Percentiles rank a stretch among this genome's conserved stretches.
Conservation (phyloP, 2,113 vertebrate species). For the Piaya cayana region DNA sequence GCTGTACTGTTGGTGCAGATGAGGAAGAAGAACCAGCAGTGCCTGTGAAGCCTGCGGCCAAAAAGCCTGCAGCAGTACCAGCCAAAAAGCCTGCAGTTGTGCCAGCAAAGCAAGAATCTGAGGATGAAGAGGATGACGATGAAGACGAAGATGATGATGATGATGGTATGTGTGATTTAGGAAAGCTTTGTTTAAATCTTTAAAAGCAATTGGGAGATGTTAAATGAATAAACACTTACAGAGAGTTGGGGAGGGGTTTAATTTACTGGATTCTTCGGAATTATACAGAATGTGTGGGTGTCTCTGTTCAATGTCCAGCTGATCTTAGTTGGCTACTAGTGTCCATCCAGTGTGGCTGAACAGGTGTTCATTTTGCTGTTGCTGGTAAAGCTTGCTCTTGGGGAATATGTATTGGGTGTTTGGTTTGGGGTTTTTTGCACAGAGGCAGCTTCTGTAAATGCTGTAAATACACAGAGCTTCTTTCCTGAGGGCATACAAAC, state of each 20-base stretch:
- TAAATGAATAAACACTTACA: accelerated
- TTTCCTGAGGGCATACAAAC: neutral
- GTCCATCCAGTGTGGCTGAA: neutral
- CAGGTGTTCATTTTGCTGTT: neutral
- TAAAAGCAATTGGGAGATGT: neutral
- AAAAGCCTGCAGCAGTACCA: slow-evolving; percentile 38
- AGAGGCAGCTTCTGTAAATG: neutral
- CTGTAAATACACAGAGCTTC: neutral
- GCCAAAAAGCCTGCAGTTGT: slow-evolving; percentile 67
- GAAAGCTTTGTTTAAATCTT: neutral
- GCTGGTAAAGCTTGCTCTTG: neutral
- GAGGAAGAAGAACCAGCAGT: slow-evolving; percentile 59
- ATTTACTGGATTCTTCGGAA: neutral
- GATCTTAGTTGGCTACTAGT: neutral
- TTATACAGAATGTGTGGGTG: neutral
- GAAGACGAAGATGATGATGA: slow-evolving; percentile 50
- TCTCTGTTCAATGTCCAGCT: neutral
- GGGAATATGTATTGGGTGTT: neutral
- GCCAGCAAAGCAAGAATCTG: slow-evolving; percentile 75
- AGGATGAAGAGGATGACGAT: slow-evolving; percentile 70
- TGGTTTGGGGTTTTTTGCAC: neutral
- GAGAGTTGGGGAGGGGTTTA: neutral
- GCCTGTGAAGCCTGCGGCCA: slow-evolving; percentile 55
- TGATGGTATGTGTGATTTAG: slow-evolving; percentile 62
- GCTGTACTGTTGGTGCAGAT: slow-evolving; percentile 37